A percentile compares a stretch with the other conserved stretches of the same genome.
phyloP scores from a whole-genome alignment of 2,888 invertebrate species.

The Petrolisthes cinctipes region DNA sequence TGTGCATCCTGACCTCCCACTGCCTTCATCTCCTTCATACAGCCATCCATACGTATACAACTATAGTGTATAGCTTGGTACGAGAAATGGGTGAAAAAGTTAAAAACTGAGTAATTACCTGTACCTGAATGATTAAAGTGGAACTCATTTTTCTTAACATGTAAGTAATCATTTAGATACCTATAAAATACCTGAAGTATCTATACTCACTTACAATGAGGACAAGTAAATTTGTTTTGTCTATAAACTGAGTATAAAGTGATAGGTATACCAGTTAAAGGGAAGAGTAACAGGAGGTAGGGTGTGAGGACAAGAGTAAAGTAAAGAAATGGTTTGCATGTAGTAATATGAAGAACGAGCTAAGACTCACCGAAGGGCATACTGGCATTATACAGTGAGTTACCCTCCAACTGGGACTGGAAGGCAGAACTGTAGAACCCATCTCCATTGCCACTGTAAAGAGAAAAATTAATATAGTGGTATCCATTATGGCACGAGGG shows the following conservation, averaged over 20 bases:
- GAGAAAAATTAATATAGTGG: background rate
- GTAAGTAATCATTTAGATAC: no score
- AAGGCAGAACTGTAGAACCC: slow-evolving; percentile 97
- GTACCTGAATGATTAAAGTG: no score
- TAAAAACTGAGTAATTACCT: background rate
- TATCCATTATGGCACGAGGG: no score
- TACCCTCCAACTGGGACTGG: slow-evolving; percentile 91
- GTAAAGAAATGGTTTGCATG: background rate
- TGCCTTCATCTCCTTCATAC: no score
- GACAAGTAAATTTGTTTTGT: background rate
- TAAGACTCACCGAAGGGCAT: slow-evolving; percentile 77
- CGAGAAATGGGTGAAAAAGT: background rate
- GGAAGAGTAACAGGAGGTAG: background rate
- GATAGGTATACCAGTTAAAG: background rate
- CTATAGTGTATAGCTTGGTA: background rate
- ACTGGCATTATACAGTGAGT: slow-evolving; percentile 91
- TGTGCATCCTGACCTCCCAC: no score
- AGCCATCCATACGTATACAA: background rate
- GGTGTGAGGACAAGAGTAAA: background rate
- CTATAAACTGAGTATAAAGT: background rate
- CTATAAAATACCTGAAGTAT: no score
- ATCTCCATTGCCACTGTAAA: slow-evolving; percentile 83
- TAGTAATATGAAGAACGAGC: background rate
- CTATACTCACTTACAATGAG: background rate
- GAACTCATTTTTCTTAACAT: no score